Evolutionary conservation across 2,113 vertebrate genomes (phyloP), one percentile per base, ranked within the genome.

Genomic region (Corythornis madagascariensis): DNA sequence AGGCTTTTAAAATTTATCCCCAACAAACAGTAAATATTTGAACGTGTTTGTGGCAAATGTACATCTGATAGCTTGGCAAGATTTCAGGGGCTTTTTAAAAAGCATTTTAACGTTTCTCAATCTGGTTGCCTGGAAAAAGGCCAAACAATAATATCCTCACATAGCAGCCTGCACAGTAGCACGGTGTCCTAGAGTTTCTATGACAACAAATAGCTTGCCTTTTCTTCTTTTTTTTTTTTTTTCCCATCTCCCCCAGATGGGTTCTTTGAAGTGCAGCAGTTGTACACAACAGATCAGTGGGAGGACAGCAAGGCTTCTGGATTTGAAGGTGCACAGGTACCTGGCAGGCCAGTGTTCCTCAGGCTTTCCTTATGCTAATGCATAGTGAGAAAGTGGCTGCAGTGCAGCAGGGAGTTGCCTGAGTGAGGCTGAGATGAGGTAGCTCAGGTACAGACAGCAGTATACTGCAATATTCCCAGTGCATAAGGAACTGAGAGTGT

Each of bases 171-270:
- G 22, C 82, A 89, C 29, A 87, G 83, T 60, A 88, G 74, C 60
- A 47, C 17, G 2, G 55, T 94, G 66, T 78, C 81, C 71, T 93
- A 42, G 84, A 93, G 97, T 98, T 96, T 97, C 97, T 96, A 95
- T 96, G 96, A 92, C 96, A 96, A 96, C 93, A 84, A 61, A 96
- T 81, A 80, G 48, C 48, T 89, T 31, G 18, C 47, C 47, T 20
- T 20, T 20, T 20, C 25, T 10, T 48, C 19, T 20, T 48, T 20
- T 26, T 52, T 53, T 53, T 26, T 53, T 15, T 35, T 79, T 89
- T 83, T 83, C 85, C 83, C 42, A 26, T 92, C 88, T 95, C 50
- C 26, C 21, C 16, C n/a, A 79, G 65, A 83, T 43, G n/a, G 22
- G 50, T 40, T 35, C 15, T 57, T 3, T 81, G 60, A 92, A 60